Base-by-base conservation (phyloP, 1,140 invertebrate genomes). In the Gyrodactylus salaris region DNA sequence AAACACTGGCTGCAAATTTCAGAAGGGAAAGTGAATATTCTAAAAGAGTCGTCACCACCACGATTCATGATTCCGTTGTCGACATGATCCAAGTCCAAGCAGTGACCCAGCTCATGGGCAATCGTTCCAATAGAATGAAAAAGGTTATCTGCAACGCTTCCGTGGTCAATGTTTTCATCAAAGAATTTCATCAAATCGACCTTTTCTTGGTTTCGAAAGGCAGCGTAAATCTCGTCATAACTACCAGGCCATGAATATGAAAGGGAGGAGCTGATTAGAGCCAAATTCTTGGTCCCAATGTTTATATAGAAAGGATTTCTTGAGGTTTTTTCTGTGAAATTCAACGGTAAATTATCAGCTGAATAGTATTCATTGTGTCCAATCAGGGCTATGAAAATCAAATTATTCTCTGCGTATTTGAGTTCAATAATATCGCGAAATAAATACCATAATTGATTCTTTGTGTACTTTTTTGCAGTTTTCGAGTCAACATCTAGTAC, bases 41-140 rank as follows among this genome's bases (percentile, higher is more conserved):
- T 71, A 25, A 24, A 24, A 25, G 25, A 20, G 26, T 71, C 70
- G 26, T 71, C 70, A 19, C 70, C 70, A 2, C 70, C 70, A 20
- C 70, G 20, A 25, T 71, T 71, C 70, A 71, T 71, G 25, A 71
- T 71, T 25, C 70, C 70, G n/a, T 2, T 22, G 1, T 71, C 25
- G 1, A 21, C 20, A 25, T 71, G 70, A 71, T 25, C 70, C n/a
- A 71, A 20, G 20, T 26, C 70, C 25, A 71, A 71, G 26, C 70
- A 71, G n/a, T 71, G 70, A 71, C 16, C 21, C 1, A 71, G 25
- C n/a, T 71, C 70, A 71, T 71, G 70, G 26, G 25, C 21, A 25
- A 71, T 71, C 21, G 70, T 24, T 24, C 70, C 70, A 25, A 71
- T 7, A 71, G 70, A 21, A 25, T 20, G 25, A 24, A 20, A 24